Base-by-base conservation (phyloP, 2,888 invertebrate species). In the Falcaria lacertinaria region DNA sequence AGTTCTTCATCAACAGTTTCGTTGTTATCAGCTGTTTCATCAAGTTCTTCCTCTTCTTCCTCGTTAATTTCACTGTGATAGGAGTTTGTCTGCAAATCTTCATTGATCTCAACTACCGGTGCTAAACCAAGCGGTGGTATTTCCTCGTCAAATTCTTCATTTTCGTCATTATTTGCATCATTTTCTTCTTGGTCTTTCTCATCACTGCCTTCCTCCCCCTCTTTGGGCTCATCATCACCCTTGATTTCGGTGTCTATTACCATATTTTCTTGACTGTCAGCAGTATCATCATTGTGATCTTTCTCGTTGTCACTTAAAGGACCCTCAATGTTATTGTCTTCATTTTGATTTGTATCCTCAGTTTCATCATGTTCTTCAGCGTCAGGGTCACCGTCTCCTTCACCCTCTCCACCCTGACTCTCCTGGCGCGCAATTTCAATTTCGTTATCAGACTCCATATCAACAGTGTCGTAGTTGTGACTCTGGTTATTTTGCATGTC, bases 371-470 rank as follows among this genome's bases (percentile, higher is more conserved):
- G 68, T 15, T 70, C 64, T 2, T 69, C 64, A 40, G 55, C 55
- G 8, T 66, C 58, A 16, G 64, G 61, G 3, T 53, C 43, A 34
- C 58, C 56, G 17, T 65, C 60, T 4, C 45, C 53, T 2, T 72
- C 75, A 7, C 54, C 64, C 7, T 71, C 73, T 1, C 43, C 48
- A 11, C 74, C 70, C 34, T 69, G 64, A 41, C 74, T 75, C 53
- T 75, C 76, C 44, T 86, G 79, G 2, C 83, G 73, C 19, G 87
- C 86, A 4, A 89, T 88, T 63, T 90, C 89, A 33, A 89, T 86
- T 68, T 90, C 90, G 60, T 87, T 85, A 32, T 90, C 90, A 8
- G 89, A 87, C 40, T 88, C 88, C 80, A 88, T 87, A 40, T 89
- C 86, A 0, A 88, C 80, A n/a, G 85, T 89, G 45, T 88, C 88